Evolutionary conservation across 2,888 invertebrate genomes (phyloP).

Genomic region (Rapana venosa): DNA sequence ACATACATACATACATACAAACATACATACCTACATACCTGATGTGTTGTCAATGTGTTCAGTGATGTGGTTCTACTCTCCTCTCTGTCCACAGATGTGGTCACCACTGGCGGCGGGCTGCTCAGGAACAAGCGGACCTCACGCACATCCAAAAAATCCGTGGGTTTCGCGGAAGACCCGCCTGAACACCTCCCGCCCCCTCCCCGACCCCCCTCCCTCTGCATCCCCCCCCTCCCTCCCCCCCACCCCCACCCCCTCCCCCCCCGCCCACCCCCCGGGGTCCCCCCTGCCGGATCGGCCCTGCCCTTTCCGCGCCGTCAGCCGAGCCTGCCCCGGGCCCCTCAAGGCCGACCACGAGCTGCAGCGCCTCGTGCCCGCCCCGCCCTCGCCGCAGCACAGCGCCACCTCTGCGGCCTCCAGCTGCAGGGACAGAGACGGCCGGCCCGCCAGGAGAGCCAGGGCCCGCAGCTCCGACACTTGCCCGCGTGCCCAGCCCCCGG

Average conservation of each 20-base stretch:
- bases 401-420: background rate
- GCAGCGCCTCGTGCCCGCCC: background rate
- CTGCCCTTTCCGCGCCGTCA: conserved; percentile 30
- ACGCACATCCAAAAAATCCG: conserved; percentile 31
- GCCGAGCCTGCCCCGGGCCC: background rate
- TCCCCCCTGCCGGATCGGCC: conserved; percentile 24
- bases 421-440: background rate
- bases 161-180: conserved; percentile 30
- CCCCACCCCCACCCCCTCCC: background rate
- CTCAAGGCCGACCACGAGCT: conserved; percentile 35
- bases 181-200: background rate
- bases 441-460: background rate
- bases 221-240: background rate
- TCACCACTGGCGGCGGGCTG: conserved; percentile 22
- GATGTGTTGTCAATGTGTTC: too few species aligned
- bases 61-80: background rate
- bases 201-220: background rate
- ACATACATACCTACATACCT: background rate
- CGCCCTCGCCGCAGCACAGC: background rate
- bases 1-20: conserved; percentile 4
- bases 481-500: background rate
- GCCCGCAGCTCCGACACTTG: conserved; percentile 10
- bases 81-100: background rate
- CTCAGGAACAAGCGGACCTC: conserved; percentile 29
- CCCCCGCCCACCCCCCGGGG: conserved; percentile 5